Base-by-base conservation (phyloP, 2,797 vertebrate genomes). In the Girardinus metallicus region DNA sequence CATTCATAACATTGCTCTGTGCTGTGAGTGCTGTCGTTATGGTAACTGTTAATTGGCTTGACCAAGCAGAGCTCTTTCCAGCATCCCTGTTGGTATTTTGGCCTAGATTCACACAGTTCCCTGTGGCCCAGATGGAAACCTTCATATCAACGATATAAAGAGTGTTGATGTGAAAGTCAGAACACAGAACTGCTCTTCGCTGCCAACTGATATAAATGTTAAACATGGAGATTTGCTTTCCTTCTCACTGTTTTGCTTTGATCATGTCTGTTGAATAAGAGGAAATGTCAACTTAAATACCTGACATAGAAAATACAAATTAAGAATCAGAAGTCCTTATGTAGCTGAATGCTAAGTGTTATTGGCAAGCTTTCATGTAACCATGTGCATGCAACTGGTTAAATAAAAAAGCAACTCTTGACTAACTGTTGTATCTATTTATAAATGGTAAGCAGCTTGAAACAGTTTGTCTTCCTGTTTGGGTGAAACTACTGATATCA, bases 21-120 rank as follows among this genome's bases (percentile, higher is more conserved):
- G 85, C 80, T 9, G 62, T 78, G 81, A 75, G 86, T 81, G 79
- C 74, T 53, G 84, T 94, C 64, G n/a, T 89, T 78, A 88, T 89
- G 90, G 94, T 57, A 74, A 91, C 86, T 1, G 73, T 86, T 80
- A 74, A 83, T 83, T 91, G 90, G 90, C 91, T 91, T n/a, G 62
- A 74, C 76, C 47, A 18, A 29, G n/a, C 21, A 51, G 77, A 84
- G 80, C 84, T 78, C 80, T 74, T 85, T 85, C 86, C 85, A 89
- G 55, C 4, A 74, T 89, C 91, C 85, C 87, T 43, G 46, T 78
- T 86, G 87, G 81, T 79, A 81, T 76, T 80, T 81, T 94, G 92
- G 80, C 91, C 92, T 88, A 93, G 82, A 90, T 93, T 87, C 73
- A 57, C 0, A 1, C 44, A 21, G 41, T 47, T 80, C 75, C 73